These are phyloP conservation scores for Pristiophorus japonicus DNA, from an alignment of 2,113 vertebrate species.

Conservation along the genomic window DNA sequence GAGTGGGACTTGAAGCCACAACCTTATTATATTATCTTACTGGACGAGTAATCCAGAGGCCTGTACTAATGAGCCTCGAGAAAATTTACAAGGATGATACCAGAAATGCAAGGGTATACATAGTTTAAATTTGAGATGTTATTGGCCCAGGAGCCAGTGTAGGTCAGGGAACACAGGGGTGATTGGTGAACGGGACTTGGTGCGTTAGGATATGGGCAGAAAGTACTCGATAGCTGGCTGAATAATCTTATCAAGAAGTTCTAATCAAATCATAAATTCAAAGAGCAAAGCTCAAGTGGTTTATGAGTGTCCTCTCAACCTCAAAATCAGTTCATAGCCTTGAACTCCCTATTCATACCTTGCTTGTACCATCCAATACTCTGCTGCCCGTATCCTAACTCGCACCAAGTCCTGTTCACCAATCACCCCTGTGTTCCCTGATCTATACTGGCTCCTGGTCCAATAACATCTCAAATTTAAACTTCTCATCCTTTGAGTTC, in stretches of 20 bases:
- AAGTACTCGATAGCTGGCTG: background rate
- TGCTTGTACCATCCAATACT: background rate
- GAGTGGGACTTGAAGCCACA: too few species aligned
- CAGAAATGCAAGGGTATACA: too few species aligned
- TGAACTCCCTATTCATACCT: background rate
- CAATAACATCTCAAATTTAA: background rate
- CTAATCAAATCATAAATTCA: background rate
- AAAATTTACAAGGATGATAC: too few species aligned
- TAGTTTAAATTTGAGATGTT: too few species aligned
- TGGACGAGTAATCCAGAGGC: too few species aligned
- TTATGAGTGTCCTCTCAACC: background rate
- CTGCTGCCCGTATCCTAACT: too few species aligned
- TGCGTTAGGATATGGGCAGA: too few species aligned
- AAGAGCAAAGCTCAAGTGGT: background rate
- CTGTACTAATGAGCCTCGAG: too few species aligned
- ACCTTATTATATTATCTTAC: too few species aligned
- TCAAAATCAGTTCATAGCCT: background rate
- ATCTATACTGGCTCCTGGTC: background rate
- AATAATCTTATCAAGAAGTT: background rate
- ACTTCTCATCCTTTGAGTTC: background rate
- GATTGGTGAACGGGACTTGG: too few species aligned
- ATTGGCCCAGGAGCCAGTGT: too few species aligned
- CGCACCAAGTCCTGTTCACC: background rate
- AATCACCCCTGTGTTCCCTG: background rate
- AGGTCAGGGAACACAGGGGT: too few species aligned